A percentile compares a stretch with the other conserved stretches of the same genome.
These are phyloP conservation scores for Stenodera caucasica DNA, from an alignment of 2,888 invertebrate genomes.

Conservation along the genomic window DNA sequence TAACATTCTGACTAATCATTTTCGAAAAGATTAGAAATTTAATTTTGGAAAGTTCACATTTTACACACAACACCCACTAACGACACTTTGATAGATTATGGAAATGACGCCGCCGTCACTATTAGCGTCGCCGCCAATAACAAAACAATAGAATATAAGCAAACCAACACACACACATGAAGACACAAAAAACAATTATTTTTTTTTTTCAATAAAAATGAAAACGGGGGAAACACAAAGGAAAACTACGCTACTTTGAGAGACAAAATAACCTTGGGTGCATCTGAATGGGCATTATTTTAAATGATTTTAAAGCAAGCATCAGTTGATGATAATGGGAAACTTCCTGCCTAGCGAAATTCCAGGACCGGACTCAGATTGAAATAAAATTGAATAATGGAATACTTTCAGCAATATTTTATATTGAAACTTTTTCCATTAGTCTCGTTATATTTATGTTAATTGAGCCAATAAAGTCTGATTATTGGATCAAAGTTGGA, in stretches of 20 bases:
- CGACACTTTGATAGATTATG: too few relatives aligned
- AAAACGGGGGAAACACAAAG: neutral
- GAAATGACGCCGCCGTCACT: too few relatives aligned
- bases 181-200: neutral
- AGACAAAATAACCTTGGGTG: conserved; percentile 40
- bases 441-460: too few relatives aligned
- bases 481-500: too few relatives aligned
- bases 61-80: too few relatives aligned
- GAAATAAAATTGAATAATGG: neutral
- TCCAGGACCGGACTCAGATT: neutral
- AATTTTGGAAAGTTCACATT: neutral
- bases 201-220: neutral
- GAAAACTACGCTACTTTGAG: conserved; percentile 21
- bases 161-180: neutral
- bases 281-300: conserved; percentile 34
- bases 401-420: too few relatives aligned
- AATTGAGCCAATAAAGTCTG: too few relatives aligned
- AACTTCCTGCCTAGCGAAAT: conserved; percentile 45
- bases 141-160: neutral
- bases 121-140: neutral
- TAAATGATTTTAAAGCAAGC: conserved; percentile 42
- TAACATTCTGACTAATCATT: neutral
- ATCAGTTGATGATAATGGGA: conserved; percentile 48
- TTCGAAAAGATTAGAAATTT: too few relatives aligned
- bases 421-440: too few relatives aligned